Base-by-base conservation (phyloP, 2,113 vertebrate genomes). In the Perca flavescens region DNA sequence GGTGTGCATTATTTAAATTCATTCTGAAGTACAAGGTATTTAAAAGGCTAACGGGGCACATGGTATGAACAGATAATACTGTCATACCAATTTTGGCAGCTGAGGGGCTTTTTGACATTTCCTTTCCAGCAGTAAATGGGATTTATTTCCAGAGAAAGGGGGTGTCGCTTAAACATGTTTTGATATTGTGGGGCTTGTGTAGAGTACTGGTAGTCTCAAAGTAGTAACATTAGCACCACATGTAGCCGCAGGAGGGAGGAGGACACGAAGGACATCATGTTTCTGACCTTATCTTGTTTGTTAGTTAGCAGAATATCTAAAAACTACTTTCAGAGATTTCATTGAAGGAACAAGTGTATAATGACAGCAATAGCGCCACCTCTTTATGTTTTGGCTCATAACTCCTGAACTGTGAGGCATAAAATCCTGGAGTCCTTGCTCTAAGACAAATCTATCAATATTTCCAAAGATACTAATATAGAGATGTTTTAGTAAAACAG, bases 1-100 rank as follows among this genome's bases (percentile, higher is more conserved):
- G 21, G 2, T 68, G 43, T 61, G 49, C n/a, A 43, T 67, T 56
- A 49, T 86, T 70, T 47, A 40, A 68, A 36, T 77, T 76, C 40
- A 66, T 78, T 81, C 12, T 2, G 40, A 34, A 71, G 28, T 72
- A 43, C 25, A 22, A 43, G 1, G 7, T 62, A 65, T 85, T 83
- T 50, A 82, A 79, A 72, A 62, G 57, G 36, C 21, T 54, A 82
- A 62, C 64, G 63, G 22, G 46, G 60, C n/a, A 56, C 49, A 53
- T 56, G 19, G 65, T 73, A 49, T 71, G 63, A 75, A 15, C 25
- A 74, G 54, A 79, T 87, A 68, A 77, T n/a, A 56, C 17, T 28
- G 62, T 17, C 61, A 63, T 31, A 36, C 34, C 21, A 75, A 80
- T 19, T 82, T 19, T 65, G 12, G 21, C 8, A 74, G 40, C 6